Evolutionary conservation across 2,113 vertebrate species (phyloP).

Genomic region (Trachemys scripta): DNA sequence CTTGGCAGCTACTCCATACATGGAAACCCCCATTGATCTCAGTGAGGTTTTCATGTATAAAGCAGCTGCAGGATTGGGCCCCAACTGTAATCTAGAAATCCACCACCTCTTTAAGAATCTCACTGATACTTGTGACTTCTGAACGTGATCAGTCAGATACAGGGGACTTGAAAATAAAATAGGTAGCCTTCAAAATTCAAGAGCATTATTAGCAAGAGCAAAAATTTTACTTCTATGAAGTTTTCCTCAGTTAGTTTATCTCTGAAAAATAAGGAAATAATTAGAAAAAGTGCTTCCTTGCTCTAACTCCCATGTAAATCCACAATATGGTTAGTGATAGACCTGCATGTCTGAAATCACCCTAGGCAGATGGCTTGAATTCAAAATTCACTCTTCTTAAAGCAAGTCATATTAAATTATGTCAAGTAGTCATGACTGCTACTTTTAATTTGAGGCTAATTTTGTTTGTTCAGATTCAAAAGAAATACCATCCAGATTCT

Average conservation of each 20-base stretch:
- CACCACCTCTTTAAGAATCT: background rate
- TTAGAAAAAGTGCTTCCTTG: background rate
- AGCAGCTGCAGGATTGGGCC: background rate
- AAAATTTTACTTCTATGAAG: background rate
- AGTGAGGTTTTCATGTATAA: background rate
- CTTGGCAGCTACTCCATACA: background rate
- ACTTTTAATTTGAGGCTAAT: conserved; percentile 12
- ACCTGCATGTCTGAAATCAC: conserved; percentile 1
- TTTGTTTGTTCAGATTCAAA: conserved; percentile 14
- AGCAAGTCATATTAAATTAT: conserved; percentile 30
- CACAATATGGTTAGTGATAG: conserved; percentile 22
- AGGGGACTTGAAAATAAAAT: background rate
- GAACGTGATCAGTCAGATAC: background rate
- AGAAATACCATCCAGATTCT: background rate
- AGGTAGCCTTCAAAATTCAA: background rate
- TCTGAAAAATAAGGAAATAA: conserved; percentile 18
- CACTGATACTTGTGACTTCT: background rate
- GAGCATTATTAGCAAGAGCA: background rate
- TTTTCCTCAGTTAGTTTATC: background rate
- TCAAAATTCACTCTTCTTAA: conserved; percentile 6
- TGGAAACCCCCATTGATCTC: background rate
- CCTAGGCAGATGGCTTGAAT: conserved; percentile 16
- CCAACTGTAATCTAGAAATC: background rate
- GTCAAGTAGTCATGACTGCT: conserved; percentile 36
- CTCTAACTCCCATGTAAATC: conserved; percentile 24